Conservation (phyloP, 1,140 invertebrate genomes). For the Zaprionus tsacasi region DNA sequence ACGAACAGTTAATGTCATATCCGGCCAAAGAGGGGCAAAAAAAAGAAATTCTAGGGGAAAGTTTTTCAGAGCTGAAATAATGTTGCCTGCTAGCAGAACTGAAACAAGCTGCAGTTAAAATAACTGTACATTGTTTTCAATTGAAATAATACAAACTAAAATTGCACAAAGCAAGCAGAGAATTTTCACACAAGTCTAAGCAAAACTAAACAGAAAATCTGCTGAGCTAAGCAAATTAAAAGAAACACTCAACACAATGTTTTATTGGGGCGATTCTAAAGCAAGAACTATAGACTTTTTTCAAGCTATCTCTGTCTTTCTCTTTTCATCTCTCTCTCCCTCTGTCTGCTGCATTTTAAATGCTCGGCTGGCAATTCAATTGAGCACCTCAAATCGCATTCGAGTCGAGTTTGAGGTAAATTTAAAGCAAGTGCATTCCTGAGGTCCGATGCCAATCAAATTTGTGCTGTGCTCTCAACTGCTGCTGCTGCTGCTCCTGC, state of each 20-base stretch:
- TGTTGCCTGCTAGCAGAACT: constrained; percentile 31
- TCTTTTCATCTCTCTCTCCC: background rate
- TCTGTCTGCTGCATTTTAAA: background rate
- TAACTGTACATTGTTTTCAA: constrained; percentile 42
- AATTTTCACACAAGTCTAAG: background rate
- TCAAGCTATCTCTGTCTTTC: background rate
- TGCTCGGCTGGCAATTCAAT: constrained; percentile 24
- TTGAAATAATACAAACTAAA: constrained; percentile 27
- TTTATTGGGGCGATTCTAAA: background rate
- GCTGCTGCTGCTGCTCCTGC: constrained; percentile 5
- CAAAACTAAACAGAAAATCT: constrained; percentile 12
- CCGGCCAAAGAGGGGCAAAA: constrained; percentile 35
- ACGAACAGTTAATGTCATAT: constrained; percentile 50
- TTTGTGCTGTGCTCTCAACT: constrained; percentile 31
- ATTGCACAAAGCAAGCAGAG: background rate
- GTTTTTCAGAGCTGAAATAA: constrained; percentile 59
- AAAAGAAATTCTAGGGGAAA: constrained; percentile 41
- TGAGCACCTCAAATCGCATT: constrained; percentile 32
- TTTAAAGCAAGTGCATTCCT: constrained; percentile 25
- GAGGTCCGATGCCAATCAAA: constrained; percentile 56
- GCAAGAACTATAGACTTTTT: background rate
- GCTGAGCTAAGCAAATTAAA: constrained; percentile 5
- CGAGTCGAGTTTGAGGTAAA: background rate
- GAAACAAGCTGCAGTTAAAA: constrained; percentile 42
- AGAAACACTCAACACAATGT: background rate